Evolutionary conservation across 1,140 invertebrate species (phyloP), one percentile per base, ranked within the genome.

Genomic region (Capitella teleta): DNA sequence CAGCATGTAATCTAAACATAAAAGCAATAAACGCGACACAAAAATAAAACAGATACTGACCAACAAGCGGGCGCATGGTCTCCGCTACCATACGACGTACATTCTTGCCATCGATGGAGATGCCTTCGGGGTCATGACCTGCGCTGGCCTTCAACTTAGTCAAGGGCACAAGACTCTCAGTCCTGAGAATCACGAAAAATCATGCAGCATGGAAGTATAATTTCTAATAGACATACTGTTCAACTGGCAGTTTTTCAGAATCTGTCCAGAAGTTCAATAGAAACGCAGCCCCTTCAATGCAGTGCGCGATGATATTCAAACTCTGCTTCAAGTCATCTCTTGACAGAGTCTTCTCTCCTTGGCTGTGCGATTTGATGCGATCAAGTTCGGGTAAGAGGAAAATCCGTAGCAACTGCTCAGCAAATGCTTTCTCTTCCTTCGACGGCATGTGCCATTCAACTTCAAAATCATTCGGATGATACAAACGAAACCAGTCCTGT

Each of bases 401-500:
- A 26, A 40, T 55, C 5, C 73, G 45, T 0, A 76, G 54, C 1
- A 92, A 55, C 55, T 75, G 67, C 55, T 82, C 77, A 4, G 81
- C 78, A 55, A 77, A 79, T 6, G 67, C 61, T 1, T 84, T 74
- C 67, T 91, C 87, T 47, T 81, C 77, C 19, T 77, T 66, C 19
- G 70, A 76, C 0, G 89, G 87, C 16, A 81, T 68, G 62, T 87
- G 85, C 85, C 85, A 93, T 34, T 82, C 70, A 2, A 89, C 72
- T 5, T 80, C 74, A 10, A 86, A 66, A 3, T 80, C 74, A 24
- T 82, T 69, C 3, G 84, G 60, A 57, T 85, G 70, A 10, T 79
- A 77, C 1, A 80, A 72, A 50, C 79, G 75, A 0, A 85, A 89
- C 91, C 90, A 95, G 53, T 90, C 81, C 82, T 81, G 57, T 2